These are phyloP conservation scores for Ennomos erosarius DNA, from an alignment of 2,888 invertebrate genomes.

Conservation along the genomic window DNA sequence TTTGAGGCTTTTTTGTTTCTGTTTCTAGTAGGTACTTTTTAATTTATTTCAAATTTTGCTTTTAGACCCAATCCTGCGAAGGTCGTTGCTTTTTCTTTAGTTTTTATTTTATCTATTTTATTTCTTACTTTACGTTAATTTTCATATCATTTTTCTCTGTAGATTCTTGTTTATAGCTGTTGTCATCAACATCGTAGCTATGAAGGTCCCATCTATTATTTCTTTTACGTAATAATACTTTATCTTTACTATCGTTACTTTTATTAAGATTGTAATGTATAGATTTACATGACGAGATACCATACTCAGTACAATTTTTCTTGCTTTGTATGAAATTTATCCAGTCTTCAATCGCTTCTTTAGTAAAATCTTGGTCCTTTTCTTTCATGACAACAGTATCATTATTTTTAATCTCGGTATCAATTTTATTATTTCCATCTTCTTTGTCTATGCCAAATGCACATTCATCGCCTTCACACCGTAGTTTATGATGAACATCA, in stretches of 20 bases:
- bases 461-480: constrained; percentile 9
- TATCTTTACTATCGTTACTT: background rate
- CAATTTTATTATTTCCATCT: background rate
- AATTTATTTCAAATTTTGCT: too few species aligned
- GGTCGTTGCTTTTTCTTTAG: too few species aligned
- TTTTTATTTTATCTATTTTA: too few species aligned
- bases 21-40: too few species aligned
- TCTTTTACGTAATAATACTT: background rate
- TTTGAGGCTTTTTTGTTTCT: too few species aligned
- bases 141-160: too few species aligned
- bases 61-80: too few species aligned
- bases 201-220: too few species aligned
- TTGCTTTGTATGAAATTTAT: background rate
- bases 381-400: background rate
- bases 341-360: constrained; percentile 22
- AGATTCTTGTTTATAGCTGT: too few species aligned
- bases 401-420: background rate
- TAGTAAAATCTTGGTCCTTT: background rate
- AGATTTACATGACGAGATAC: too few species aligned
- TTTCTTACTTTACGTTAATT: too few species aligned
- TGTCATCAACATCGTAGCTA: too few species aligned
- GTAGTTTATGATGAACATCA: background rate
- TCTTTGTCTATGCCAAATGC: background rate
- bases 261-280: background rate
- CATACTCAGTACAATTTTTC: background rate